phyloP scores from a whole-genome alignment of 2,888 invertebrate species.

The Folsomia manolachei region DNA sequence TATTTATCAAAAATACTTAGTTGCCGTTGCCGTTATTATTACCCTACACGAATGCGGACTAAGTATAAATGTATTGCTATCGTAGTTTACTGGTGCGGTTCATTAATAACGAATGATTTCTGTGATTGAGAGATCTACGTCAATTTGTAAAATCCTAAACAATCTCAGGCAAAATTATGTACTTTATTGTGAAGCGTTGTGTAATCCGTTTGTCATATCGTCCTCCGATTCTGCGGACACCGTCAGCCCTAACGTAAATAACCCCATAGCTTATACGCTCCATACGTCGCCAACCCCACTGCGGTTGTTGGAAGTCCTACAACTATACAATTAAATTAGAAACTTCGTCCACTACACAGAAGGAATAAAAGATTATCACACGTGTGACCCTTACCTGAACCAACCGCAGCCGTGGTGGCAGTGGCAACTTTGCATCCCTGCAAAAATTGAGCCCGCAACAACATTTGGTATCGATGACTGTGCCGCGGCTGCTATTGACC shows the following conservation, averaged over 20 bases:
- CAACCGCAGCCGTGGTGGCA: neutral
- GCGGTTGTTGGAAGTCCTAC: neutral
- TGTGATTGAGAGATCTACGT: too few relatives aligned
- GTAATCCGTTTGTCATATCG: too few relatives aligned
- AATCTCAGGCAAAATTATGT: too few relatives aligned
- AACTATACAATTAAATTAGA: neutral
- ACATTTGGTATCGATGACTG: slow-evolving; percentile 1
- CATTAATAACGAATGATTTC: too few relatives aligned
- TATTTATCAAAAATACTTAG: too few relatives aligned
- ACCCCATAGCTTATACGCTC: neutral
- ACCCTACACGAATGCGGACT: too few relatives aligned
- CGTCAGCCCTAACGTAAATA: neutral
- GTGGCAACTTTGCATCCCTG: neutral
- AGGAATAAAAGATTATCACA: neutral
- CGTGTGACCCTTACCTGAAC: slow-evolving; percentile 2
- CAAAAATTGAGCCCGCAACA: slow-evolving; percentile 9
- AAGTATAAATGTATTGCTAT: too few relatives aligned
- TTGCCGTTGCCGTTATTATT: too few relatives aligned
- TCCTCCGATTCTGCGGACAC: too few relatives aligned
- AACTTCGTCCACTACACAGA: neutral
- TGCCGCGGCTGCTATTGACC: slow-evolving; percentile 5
- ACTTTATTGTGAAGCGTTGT: too few relatives aligned
- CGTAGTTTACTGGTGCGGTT: too few relatives aligned
- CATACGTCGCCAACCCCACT: neutral
- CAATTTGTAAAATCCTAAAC: too few relatives aligned